Conservation (phyloP, 2,113 vertebrate species). For the Nerophis ophidion region DNA sequence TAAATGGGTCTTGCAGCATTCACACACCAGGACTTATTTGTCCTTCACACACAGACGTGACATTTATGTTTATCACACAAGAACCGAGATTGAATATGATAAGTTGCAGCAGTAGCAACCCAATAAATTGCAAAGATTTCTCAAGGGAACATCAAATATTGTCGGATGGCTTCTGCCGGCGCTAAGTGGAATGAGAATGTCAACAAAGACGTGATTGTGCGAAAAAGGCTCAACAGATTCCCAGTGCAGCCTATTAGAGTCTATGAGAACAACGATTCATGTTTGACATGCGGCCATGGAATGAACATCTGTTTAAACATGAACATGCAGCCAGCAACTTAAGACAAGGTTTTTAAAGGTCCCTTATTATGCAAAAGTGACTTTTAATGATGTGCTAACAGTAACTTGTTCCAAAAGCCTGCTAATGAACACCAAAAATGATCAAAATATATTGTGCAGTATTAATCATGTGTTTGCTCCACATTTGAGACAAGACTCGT, state of each 20-base stretch:
- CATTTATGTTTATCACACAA: not conserved
- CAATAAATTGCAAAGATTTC: slow-evolving; percentile 1
- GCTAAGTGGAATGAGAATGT: slow-evolving; percentile 2
- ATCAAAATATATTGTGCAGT: too few species aligned
- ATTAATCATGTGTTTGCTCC: too few species aligned
- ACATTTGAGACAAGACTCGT: too few species aligned
- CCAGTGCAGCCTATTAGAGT: slow-evolving; percentile 18
- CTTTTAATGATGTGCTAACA: too few species aligned
- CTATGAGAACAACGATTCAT: slow-evolving; percentile 20
- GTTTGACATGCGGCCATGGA: slow-evolving; percentile 5
- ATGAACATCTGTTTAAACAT: too few species aligned
- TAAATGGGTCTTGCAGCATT: too few species aligned
- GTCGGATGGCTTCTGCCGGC: slow-evolving; percentile 2
- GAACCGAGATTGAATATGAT: not conserved
- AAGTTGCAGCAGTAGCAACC: not conserved
- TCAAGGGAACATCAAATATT: slow-evolving; percentile 2
- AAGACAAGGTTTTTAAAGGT: too few species aligned
- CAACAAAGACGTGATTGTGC: slow-evolving; percentile 26
- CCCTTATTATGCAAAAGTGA: too few species aligned
- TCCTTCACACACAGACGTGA: not conserved
- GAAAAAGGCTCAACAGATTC: slow-evolving; percentile 26
- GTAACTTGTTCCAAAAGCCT: too few species aligned
- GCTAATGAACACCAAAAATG: too few species aligned
- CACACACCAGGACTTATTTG: not conserved
- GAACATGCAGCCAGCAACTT: too few species aligned